These are phyloP conservation scores for Vultur gryphus DNA, from an alignment of 2,797 vertebrate genomes.

Conservation along the genomic window DNA sequence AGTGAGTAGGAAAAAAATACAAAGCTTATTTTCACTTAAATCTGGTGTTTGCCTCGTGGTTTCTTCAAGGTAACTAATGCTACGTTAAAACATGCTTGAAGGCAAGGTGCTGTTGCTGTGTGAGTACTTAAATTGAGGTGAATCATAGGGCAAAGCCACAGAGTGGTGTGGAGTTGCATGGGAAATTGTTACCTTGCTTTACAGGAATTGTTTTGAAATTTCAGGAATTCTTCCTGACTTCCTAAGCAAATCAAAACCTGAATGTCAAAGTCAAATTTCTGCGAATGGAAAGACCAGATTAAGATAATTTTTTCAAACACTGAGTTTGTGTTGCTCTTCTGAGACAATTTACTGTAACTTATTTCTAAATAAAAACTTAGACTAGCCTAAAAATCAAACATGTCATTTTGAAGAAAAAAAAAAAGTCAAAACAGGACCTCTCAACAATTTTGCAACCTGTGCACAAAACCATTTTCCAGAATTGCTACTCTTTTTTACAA, in stretches of 20 bases:
- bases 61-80: neutral
- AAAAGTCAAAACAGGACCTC: neutral
- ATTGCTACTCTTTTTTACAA: neutral
- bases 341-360: neutral
- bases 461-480: neutral
- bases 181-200: neutral
- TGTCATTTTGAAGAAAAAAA: neutral
- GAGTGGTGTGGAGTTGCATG: neutral
- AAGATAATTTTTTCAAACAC: neutral
- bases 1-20: neutral
- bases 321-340: neutral
- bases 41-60: neutral
- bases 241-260: neutral
- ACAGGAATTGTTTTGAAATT: neutral
- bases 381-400: neutral
- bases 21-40: neutral
- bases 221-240: neutral
- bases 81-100: neutral
- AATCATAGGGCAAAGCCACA: neutral
- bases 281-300: neutral
- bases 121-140: neutral
- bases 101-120: neutral
- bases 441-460: neutral
- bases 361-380: neutral
- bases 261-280: neutral